Evolutionary conservation across 2,888 invertebrate genomes (phyloP).

Genomic region (Myathropa florea): DNA sequence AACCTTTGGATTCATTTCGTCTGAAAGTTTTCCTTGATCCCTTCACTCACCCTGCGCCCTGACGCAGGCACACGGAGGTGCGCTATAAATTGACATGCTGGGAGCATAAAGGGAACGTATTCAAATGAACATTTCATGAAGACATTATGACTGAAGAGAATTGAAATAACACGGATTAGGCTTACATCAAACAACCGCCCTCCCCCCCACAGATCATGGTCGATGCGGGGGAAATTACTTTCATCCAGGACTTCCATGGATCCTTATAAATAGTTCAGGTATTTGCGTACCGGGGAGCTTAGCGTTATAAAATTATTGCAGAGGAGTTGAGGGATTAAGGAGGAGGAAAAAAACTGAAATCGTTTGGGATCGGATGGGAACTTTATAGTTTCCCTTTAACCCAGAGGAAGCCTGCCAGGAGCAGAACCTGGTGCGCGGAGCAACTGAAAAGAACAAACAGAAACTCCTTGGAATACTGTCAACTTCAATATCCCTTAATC

Average conservation of each 20-base stretch:
- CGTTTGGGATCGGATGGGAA: not conserved
- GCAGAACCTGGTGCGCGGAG: not conserved
- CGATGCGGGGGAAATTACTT: not conserved
- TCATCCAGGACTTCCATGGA: not conserved
- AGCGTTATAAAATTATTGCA: constrained; percentile 35
- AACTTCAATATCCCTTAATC: constrained; percentile 61
- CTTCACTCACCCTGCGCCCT: not conserved
- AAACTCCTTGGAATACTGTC: constrained; percentile 11
- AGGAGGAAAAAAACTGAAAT: not conserved
- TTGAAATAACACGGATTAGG: constrained; percentile 51
- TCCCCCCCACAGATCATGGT: not conserved
- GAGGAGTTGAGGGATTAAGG: not conserved
- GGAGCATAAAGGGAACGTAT: constrained; percentile 17
- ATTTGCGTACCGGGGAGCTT: constrained; percentile 14
- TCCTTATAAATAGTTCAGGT: not conserved
- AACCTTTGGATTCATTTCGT: constrained; percentile 17
- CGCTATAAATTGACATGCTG: constrained; percentile 45
- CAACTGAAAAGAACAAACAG: not conserved
- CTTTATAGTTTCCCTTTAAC: not conserved
- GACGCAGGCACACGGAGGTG: not conserved
- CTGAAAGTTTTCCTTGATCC: constrained; percentile 6
- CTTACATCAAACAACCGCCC: not conserved
- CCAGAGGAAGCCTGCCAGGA: not conserved
- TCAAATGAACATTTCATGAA: constrained; percentile 41
- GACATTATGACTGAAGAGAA: constrained; percentile 12